Conservation (phyloP, 2,113 vertebrate genomes). For the Typhlomys cinereus region DNA sequence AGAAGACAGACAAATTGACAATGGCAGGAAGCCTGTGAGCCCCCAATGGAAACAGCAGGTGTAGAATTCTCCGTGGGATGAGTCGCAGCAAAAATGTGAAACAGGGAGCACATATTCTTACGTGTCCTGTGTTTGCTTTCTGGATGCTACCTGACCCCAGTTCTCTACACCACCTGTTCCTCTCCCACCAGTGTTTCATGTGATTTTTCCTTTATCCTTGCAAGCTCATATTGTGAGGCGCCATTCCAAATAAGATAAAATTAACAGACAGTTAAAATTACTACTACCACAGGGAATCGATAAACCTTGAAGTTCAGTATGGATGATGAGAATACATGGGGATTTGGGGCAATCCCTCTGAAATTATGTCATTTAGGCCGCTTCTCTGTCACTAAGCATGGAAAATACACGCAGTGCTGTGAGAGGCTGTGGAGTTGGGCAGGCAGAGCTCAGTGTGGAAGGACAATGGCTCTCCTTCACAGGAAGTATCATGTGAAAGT, state of each 20-base stretch:
- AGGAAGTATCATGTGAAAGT: neutral
- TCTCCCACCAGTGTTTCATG: neutral
- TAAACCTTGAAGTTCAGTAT: neutral
- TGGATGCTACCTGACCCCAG: neutral
- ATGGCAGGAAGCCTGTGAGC: neutral
- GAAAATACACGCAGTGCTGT: no score
- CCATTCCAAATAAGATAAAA: neutral
- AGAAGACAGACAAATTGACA: neutral
- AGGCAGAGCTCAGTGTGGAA: neutral
- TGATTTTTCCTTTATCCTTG: neutral
- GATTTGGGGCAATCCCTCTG: neutral
- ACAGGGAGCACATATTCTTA: neutral
- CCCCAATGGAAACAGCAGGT: neutral
- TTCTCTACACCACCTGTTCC: neutral
- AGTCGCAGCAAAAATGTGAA: neutral
- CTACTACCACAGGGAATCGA: neutral
- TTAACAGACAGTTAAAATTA: neutral
- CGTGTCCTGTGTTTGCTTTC: neutral
- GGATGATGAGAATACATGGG: neutral
- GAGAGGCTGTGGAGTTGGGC: neutral
- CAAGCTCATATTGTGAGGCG: neutral
- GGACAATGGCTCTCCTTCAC: neutral
- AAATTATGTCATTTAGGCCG: neutral
- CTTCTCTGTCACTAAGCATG: neutral
- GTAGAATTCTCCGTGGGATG: neutral